Percentiles rank a stretch among this genome's conserved stretches.
Conservation (phyloP, 1,140 invertebrate genomes). For the Drosophila sulfurigaster region DNA sequence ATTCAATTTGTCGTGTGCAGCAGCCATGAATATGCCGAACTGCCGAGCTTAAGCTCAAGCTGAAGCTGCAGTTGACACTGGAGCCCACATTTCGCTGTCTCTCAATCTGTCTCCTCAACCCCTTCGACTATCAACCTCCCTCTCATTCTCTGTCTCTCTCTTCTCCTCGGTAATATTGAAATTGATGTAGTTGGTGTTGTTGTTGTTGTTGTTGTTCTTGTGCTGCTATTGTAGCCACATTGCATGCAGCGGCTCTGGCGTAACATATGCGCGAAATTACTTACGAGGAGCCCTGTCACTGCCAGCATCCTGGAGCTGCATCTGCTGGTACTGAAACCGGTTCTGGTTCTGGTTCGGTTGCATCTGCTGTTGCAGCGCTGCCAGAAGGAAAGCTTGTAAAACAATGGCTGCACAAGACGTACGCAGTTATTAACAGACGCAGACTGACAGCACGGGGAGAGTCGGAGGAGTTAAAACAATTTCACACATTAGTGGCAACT, state of each 20-base stretch:
- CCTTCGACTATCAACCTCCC: background rate
- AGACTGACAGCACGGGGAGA: background rate
- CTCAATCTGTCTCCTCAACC: constrained; percentile 20
- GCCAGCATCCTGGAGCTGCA: constrained; percentile 54
- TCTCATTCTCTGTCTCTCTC: constrained; percentile 1
- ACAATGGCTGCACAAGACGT: constrained; percentile 67
- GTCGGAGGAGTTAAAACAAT: constrained; percentile 54
- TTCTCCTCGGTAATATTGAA: constrained; percentile 18
- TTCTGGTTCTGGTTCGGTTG: constrained; percentile 32
- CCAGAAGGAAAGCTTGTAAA: constrained; percentile 53
- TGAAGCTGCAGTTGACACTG: constrained; percentile 42
- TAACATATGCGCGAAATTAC: constrained; percentile 82
- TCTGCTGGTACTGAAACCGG: constrained; percentile 25
- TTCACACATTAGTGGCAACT: constrained; percentile 50
- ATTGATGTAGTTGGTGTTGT: constrained; percentile 39
- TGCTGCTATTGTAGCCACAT: constrained; percentile 8
- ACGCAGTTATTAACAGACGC: constrained; percentile 63
- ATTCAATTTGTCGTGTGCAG: constrained; percentile 83
- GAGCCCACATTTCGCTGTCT: constrained; percentile 46
- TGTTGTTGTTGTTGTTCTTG: constrained; percentile 5
- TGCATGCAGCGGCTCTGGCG: constrained; percentile 29
- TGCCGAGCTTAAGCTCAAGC: constrained; percentile 57
- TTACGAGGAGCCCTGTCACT: constrained; percentile 65
- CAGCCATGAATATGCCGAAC: constrained; percentile 79
- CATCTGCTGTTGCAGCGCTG: background rate